phyloP scores from a whole-genome alignment of 2,888 invertebrate species.

The Lagria hirta region DNA sequence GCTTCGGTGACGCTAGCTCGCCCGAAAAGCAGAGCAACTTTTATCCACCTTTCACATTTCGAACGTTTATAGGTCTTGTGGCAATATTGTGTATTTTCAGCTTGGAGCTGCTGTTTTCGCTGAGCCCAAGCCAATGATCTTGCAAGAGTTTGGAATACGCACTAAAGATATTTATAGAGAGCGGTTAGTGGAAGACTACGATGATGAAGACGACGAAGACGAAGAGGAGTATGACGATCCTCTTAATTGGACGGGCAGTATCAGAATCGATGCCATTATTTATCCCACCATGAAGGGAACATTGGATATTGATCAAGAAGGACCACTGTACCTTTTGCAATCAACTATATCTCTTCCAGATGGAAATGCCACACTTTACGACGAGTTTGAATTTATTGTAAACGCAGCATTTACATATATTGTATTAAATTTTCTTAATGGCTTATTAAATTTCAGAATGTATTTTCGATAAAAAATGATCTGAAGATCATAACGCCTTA shows the following conservation, averaged over 20 bases:
- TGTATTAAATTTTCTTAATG: slow-evolving; percentile 19
- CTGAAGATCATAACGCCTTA: slow-evolving; percentile 62
- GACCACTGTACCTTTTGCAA: slow-evolving; percentile 53
- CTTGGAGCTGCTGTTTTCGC: slow-evolving; percentile 52
- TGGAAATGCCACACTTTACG: slow-evolving; percentile 59
- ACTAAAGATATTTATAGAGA: slow-evolving; percentile 47
- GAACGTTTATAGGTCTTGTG: slow-evolving; percentile 27
- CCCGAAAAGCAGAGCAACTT: slow-evolving; percentile 7
- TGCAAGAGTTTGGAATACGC: slow-evolving; percentile 50
- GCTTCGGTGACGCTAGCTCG: no score
- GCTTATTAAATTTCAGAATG: slow-evolving; percentile 51
- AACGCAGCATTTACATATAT: slow-evolving; percentile 28
- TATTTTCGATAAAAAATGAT: slow-evolving; percentile 59
- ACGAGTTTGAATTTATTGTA: slow-evolving; percentile 61
- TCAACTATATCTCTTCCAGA: slow-evolving; percentile 58
- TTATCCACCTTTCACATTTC: slow-evolving; percentile 20
- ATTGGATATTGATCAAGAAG: slow-evolving; percentile 60
- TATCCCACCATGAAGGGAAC: slow-evolving; percentile 62
- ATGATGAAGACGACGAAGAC: slow-evolving; percentile 45
- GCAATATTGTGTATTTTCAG: slow-evolving; percentile 44
- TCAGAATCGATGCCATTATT: slow-evolving; percentile 60
- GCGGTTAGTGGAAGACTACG: slow-evolving; percentile 22
- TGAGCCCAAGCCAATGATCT: slow-evolving; percentile 48
- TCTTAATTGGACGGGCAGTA: slow-evolving; percentile 58
- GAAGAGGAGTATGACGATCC: slow-evolving; percentile 56